Evolutionary conservation across 2,113 vertebrate genomes (phyloP).

Genomic region (Calonectris borealis): DNA sequence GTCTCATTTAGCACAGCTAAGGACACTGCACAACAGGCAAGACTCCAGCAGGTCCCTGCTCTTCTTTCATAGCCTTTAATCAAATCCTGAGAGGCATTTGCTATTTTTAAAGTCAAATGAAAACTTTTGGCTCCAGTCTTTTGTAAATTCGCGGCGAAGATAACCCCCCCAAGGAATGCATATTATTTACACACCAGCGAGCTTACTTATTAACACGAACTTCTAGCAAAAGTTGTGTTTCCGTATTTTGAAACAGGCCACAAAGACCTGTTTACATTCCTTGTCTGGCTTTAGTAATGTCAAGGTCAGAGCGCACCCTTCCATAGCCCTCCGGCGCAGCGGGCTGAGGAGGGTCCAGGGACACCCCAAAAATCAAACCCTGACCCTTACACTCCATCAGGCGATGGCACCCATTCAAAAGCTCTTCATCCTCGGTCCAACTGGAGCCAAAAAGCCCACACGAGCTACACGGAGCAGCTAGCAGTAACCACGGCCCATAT

Average conservation of each 20-base stretch:
- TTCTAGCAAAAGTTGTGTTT: background rate
- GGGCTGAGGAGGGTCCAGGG: background rate
- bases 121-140: background rate
- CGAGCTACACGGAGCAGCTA: background rate
- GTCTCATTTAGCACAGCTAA: background rate
- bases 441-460: background rate
- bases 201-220: constrained; percentile 35
- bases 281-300: background rate
- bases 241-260: background rate
- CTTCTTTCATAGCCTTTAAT: background rate
- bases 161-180: constrained; percentile 2
- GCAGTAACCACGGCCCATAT: background rate
- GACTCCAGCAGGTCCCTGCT: background rate
- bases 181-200: background rate
- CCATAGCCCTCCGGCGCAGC: background rate
- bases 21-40: background rate
- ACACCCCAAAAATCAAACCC: background rate
- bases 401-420: background rate
- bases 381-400: background rate
- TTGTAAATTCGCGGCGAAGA: background rate
- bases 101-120: background rate
- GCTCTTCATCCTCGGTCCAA: background rate
- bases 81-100: background rate
- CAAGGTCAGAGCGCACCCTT: background rate
- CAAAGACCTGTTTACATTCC: constrained; percentile 18